Base-by-base conservation (phyloP, 2,888 invertebrate genomes). In the Eumerus sabulonum region DNA sequence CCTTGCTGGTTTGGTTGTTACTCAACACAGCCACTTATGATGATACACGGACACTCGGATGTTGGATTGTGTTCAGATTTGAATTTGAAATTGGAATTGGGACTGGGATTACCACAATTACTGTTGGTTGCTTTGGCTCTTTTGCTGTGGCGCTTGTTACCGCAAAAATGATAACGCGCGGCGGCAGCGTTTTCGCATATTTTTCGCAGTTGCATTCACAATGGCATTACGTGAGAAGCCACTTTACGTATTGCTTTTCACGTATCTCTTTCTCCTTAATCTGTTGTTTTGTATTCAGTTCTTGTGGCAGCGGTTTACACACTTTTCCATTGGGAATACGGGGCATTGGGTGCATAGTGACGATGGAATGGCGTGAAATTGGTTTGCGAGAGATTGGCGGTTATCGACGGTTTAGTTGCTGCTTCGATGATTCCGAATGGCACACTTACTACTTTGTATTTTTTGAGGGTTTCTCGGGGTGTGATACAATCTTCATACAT, bases 151-250 rank as follows among this genome's bases (percentile, higher is more conserved):
- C 68, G 74, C 68, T 68, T 50, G 50, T 53, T 67, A 53, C 72
- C 76, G 56, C 51, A 59, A 45, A 47, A 54, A 70, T 59, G 63
- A 35, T 73, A 66, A 48, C 12, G 27, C 35, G 45, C 11, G 27
- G 27, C 27, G 38, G 42, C 45, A 19, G 42, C 40, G 48, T 40
- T 27, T 36, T 40, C 17, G 13, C 54, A n/a, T n/a, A n/a, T n/a
- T n/a, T n/a, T n/a, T n/a, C n/a, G n/a, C n/a, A n/a, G 56, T 57
- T 77, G 62, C 72, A 53, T 73, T 77, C 47, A 42, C 56, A 77
- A 63, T 73, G 77, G 62, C 77, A 77, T 73, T 67, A 77, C 77
- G 73, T 73, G 77, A 73, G 73, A 60, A 67, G 72, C 56, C 62
- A 73, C 77, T 73, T 77, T 35, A 73, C 72, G 67, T 77, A 44